Evolutionary conservation across 1,140 invertebrate genomes (phyloP).

Genomic region (Penaeus japonicus): DNA sequence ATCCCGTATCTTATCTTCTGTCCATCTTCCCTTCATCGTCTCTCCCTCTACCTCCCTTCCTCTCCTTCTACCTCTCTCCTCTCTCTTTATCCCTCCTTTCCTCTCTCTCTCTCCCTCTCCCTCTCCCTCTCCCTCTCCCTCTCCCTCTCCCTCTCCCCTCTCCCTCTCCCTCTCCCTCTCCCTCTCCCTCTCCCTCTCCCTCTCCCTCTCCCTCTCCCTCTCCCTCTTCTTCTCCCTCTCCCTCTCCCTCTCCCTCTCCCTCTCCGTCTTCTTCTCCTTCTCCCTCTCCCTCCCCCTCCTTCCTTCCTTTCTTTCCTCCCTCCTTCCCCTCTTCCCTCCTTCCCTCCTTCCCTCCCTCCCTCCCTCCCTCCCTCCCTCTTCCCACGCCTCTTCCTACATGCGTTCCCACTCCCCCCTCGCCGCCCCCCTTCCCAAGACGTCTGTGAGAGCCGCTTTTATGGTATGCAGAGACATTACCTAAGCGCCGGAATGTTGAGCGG

Average conservation of each 20-base stretch:
- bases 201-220: neutral
- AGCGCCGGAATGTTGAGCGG: no score
- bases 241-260: neutral
- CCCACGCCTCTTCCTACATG: neutral
- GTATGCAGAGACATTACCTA: no score
- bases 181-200: neutral
- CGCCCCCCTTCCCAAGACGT: neutral
- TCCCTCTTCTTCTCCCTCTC: neutral
- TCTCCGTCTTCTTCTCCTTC: no score
- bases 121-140: constrained; percentile 1
- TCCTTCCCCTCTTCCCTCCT: no score
- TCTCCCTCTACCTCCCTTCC: no score
- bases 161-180: neutral
- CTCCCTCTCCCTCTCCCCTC: neutral
- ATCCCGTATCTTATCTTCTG: no score
- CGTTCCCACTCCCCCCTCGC: neutral
- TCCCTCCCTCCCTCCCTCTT: neutral
- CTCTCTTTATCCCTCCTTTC: no score
- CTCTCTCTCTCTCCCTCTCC: neutral
- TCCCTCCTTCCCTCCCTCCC: neutral
- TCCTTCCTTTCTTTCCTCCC: no score
- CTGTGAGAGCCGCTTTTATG: no score
- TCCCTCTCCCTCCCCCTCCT: no score
- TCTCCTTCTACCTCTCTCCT: no score
- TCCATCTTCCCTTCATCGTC: no score